phyloP scores from a whole-genome alignment of 2,113 vertebrate species.

The Xiphorhynchus elegans region DNA sequence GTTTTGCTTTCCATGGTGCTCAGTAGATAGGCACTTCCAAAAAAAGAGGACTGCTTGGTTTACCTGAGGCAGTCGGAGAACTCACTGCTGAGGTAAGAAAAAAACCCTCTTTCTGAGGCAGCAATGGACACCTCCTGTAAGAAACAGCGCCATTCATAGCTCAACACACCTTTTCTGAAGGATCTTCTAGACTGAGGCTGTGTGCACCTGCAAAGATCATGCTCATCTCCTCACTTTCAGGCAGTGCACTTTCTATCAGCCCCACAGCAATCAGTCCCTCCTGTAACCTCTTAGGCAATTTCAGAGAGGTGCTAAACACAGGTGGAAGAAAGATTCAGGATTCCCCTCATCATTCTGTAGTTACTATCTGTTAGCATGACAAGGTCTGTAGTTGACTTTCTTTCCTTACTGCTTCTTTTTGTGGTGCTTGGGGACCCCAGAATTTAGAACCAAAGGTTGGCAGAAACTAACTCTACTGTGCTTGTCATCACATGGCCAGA shows the following conservation, averaged over 20 bases:
- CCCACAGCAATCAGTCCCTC: not conserved
- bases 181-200: not conserved
- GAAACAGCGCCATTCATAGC: not conserved
- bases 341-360: not conserved
- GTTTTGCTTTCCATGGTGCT: not conserved
- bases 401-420: not conserved
- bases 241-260: not conserved
- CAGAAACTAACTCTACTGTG: not conserved
- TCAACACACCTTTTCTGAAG: not conserved
- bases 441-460: not conserved
- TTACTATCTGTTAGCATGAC: not conserved
- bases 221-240: not conserved
- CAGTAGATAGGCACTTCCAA: not conserved
- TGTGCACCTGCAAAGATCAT: not conserved
- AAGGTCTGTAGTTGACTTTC: not conserved
- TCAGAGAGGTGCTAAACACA: not conserved
- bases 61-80: not conserved
- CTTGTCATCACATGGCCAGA: slow-evolving; percentile 15
- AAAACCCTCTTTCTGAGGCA: not conserved
- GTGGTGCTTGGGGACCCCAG: not conserved
- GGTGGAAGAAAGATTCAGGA: not conserved
- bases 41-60: not conserved
- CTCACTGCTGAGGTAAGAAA: not conserved
- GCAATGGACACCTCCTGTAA: not conserved
- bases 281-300: not conserved